A percentile compares a stretch with the other conserved stretches of the same genome.
Conservation (phyloP, 2,888 invertebrate species). For the Andrena chrysosceles region DNA sequence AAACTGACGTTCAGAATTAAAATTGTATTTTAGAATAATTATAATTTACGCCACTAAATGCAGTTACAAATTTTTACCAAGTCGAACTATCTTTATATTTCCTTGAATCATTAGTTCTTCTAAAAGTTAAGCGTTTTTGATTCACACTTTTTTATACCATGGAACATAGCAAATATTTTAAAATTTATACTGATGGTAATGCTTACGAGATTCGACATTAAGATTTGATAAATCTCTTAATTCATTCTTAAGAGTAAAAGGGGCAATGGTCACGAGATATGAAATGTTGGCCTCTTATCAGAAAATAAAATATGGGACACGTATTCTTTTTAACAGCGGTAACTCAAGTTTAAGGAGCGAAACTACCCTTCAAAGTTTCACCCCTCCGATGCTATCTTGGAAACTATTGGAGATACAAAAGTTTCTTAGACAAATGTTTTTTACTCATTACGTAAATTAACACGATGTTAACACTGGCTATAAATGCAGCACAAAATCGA, state of each 20-base stretch:
- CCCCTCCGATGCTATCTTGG: neutral
- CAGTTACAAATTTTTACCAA: too few relatives aligned
- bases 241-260: neutral
- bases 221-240: neutral
- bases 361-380: conserved; percentile 2
- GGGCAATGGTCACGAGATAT: neutral
- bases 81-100: too few relatives aligned
- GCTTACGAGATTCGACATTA: neutral
- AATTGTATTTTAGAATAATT: too few relatives aligned
- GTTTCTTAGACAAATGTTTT: conserved; percentile 16
- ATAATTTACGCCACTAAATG: too few relatives aligned
- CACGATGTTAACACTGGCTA: neutral
- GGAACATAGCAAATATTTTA: neutral
- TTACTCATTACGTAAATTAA: neutral
- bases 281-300: neutral
- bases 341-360: conserved; percentile 1
- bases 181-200: neutral
- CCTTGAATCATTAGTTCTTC: neutral
- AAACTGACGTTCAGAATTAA: too few relatives aligned
- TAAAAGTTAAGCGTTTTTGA: neutral
- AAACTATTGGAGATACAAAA: neutral
- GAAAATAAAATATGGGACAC: neutral
- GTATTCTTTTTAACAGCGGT: neutral
- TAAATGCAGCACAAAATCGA: neutral
- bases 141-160: neutral